Percentiles rank a stretch among this genome's conserved stretches.
phyloP scores from a whole-genome alignment of 2,113 vertebrate genomes.

The Indicator maculatus region DNA sequence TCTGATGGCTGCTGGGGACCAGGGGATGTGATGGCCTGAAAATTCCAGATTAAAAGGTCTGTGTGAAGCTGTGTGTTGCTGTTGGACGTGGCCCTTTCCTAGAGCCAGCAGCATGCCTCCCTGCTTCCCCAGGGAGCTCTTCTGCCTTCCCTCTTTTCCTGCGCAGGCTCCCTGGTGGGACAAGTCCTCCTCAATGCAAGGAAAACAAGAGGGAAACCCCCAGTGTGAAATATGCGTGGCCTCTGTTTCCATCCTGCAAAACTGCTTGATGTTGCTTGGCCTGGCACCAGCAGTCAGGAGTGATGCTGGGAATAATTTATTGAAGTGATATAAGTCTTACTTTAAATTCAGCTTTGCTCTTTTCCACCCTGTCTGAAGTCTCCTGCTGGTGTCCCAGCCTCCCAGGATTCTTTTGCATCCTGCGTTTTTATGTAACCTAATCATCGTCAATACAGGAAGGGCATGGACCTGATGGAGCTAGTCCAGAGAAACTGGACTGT shows the following conservation, averaged over 20 bases:
- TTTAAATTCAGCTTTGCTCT: neutral
- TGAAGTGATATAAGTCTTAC: rapidly evolving
- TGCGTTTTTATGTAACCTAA: no score
- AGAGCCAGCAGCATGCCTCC: rapidly evolving
- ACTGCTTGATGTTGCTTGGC: neutral
- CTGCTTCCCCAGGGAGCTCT: neutral
- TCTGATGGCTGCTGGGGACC: rapidly evolving
- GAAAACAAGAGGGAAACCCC: neutral
- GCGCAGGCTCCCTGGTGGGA: rapidly evolving
- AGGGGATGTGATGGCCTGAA: neutral
- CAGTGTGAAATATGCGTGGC: neutral
- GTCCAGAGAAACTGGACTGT: no score
- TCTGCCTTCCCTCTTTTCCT: neutral
- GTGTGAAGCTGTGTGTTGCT: neutral
- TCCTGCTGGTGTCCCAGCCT: neutral
- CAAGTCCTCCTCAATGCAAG: neutral
- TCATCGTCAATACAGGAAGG: no score
- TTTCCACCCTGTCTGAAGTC: neutral
- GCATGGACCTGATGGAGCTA: no score
- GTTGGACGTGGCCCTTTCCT: neutral
- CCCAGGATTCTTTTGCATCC: neutral
- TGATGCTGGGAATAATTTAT: neutral
- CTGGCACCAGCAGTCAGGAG: neutral
- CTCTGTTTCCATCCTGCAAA: neutral
- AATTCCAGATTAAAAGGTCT: neutral